Conservation (phyloP, 2,888 invertebrate genomes). For the Stenodema calcarata region DNA sequence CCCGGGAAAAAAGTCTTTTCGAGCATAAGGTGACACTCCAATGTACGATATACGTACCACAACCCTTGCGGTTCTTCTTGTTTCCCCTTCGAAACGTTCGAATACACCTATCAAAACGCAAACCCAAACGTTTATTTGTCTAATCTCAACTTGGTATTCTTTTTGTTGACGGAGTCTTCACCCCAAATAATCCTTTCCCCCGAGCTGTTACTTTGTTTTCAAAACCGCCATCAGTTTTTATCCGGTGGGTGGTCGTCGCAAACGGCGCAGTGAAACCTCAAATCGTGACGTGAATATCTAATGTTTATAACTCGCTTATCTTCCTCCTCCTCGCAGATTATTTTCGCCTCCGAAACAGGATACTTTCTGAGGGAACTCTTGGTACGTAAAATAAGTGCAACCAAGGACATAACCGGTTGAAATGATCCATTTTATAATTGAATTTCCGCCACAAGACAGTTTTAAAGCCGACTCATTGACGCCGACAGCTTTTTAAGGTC, state of each 20-base stretch:
- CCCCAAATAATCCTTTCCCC: constrained; percentile 25
- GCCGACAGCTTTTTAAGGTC: too few species aligned
- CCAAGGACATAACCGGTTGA: too few species aligned
- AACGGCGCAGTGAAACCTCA: constrained; percentile 33
- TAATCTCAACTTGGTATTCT: background rate
- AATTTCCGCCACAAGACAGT: too few species aligned
- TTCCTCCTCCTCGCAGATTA: too few species aligned
- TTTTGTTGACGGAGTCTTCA: background rate
- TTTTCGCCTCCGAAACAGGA: too few species aligned
- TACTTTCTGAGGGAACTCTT: too few species aligned
- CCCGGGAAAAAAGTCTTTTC: background rate
- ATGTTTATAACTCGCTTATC: background rate
- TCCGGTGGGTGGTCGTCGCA: background rate
- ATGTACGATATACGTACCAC: background rate
- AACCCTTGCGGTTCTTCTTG: too few species aligned
- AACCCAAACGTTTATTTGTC: background rate
- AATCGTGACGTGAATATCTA: constrained; percentile 22
- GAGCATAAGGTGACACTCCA: background rate
- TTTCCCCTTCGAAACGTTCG: background rate
- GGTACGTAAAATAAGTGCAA: too few species aligned
- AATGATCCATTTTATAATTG: too few species aligned
- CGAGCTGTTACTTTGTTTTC: background rate
- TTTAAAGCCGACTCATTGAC: too few species aligned
- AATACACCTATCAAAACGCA: background rate
- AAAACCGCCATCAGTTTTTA: background rate